Percentiles rank a stretch among this genome's conserved stretches.
Evolutionary conservation across 2,888 invertebrate species (phyloP).

Genomic region (Plusia festucae): DNA sequence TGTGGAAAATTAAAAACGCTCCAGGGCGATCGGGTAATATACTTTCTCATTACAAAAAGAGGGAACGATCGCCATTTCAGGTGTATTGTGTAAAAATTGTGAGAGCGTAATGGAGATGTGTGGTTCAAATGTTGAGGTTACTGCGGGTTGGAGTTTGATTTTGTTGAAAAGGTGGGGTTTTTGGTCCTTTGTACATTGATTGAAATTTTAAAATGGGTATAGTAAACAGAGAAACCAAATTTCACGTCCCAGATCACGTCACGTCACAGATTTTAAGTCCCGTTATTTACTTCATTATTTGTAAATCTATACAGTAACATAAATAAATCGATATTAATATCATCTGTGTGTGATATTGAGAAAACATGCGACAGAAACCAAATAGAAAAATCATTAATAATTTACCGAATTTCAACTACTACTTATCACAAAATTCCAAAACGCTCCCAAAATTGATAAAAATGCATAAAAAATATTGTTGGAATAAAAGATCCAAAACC

Average conservation of each 20-base stretch:
- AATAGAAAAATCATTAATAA: no score
- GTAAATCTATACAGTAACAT: background rate
- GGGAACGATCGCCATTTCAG: conserved; percentile 79
- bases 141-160: conserved; percentile 59
- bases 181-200: background rate
- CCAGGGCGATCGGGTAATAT: conserved; percentile 84
- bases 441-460: no score
- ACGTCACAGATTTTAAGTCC: no score
- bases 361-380: no score
- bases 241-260: no score
- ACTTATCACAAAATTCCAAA: no score
- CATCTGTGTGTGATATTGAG: no score
- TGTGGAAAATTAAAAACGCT: conserved; percentile 88
- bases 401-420: no score
- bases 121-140: conserved; percentile 31
- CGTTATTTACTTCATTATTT: background rate
- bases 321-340: no score
- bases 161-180: background rate
- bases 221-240: no score
- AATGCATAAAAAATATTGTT: background rate
- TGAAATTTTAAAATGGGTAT: no score
- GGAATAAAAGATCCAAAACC: background rate
- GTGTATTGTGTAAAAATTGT: conserved; percentile 70
- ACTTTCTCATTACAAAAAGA: conserved; percentile 76
- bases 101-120: conserved; percentile 24